Base-by-base conservation (phyloP, 2,888 invertebrate genomes). In the Cryptophagus acutangulus region DNA sequence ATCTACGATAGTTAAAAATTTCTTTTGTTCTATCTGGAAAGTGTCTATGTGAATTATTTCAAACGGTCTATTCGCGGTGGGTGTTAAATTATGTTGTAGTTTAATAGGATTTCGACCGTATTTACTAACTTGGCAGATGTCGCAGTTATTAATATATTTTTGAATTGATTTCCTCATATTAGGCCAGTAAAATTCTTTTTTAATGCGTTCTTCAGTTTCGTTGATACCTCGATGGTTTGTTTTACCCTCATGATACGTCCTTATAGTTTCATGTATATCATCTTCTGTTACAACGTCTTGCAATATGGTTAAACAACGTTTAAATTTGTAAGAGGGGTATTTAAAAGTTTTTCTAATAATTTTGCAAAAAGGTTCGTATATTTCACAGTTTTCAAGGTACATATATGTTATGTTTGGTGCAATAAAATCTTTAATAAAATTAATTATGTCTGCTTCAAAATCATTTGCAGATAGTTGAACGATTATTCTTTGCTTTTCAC, bases 1-100 rank as follows among this genome's bases (percentile, higher is more conserved):
- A 31, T 55, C 53, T 15, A 49, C 40, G 5, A 53, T 48, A 2
- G 49, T 53, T 13, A 49, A 26, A 31, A 51, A 51, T n/a, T 45
- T 38, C 24, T 29, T 25, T 8, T 35, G 43, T 12, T 43, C 33
- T 12, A 36, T 10, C 17, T 25, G 30, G 15, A 47, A 33, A n/a
- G 36, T 34, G 36, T 50, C 45, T 17, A 36, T 38, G 17, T 46
- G 41, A 20, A 50, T 10, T 25, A 41, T 33, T 29, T 48, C 44
- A 17, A 48, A 47, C 6, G 48, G 34, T 37, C 33, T 34, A 8
- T 14, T 25, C 12, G 40, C 39, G 28, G 46, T 47, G 8, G 46
- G 48, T 4, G 46, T 51, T n/a, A 33, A 30, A 33, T 44, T 40
- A 15, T 15, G 40, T 34, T 39, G 16, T 9, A 49, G 17, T 35